Evolutionary conservation across 2,797 vertebrate species (phyloP), one percentile per base, ranked within the genome.

Genomic region (Microtus obscurus): DNA sequence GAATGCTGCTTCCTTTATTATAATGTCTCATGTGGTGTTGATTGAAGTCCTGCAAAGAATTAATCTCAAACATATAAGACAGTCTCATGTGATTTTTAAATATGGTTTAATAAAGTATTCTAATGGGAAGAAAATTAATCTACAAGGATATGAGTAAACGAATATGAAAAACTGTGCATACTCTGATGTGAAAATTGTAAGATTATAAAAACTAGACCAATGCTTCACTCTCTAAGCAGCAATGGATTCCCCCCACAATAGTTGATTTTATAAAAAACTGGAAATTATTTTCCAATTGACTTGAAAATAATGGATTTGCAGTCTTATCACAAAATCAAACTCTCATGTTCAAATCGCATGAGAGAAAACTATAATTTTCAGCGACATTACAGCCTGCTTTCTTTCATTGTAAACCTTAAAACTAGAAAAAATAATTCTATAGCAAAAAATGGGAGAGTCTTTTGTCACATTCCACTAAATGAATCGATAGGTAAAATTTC

Each of bases 281-380:
- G 65, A 97, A 93, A 96, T 79, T 29, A 90, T 25, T 93, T 45
- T 48, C 29, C 34, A 77, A 19, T 80, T 77, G 45, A 86, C 3
- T 21, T 92, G 14, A 63, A 4, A 51, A 14, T 91, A 95, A 88
- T 63, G 19, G 67, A 92, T 81, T 29, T 93, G 87, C 4, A 93
- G 83, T 93, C 81, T 88, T 83, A 65, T 34, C 61, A 90, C 1
- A 51, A 83, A 95, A 92, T 56, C 12, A 31, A 94, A 56, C 48
- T 83, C n/a, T 73, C 51, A 87, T 83, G 19, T 73, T 89, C 31
- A 87, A 8, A 79, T 65, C 45, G 29, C 69, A 63, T 51, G 78
- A 71, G 67, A 74, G 17, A 16, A 92, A 81, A 77, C 11, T 31
- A 73, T 37, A 87, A 77, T 90, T 94, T 95, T 90, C 25, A 83